These are phyloP conservation scores for Halcyon malimbica DNA, from an alignment of 2,113 vertebrate species.

Conservation along the genomic window DNA sequence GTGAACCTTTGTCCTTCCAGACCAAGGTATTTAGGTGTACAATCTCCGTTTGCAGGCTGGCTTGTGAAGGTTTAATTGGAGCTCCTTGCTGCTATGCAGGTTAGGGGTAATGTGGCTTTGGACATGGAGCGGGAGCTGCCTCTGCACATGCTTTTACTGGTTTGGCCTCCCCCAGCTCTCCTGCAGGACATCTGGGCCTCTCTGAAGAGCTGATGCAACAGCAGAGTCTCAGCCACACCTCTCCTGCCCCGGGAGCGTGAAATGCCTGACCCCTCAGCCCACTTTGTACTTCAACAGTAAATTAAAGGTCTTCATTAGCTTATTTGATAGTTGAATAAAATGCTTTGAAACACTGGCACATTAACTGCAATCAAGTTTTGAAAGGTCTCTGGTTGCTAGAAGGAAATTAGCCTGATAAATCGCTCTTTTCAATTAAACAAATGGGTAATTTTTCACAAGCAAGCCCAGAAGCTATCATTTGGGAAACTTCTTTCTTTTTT, in stretches of 20 bases:
- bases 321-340: slow-evolving; percentile 51
- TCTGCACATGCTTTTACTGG: background rate
- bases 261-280: background rate
- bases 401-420: slow-evolving; percentile 53
- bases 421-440: slow-evolving; percentile 37
- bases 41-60: background rate
- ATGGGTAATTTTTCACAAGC: slow-evolving; percentile 18
- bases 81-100: background rate
- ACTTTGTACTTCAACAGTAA: slow-evolving; percentile 30
- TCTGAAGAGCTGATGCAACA: background rate
- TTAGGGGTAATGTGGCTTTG: background rate
- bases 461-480: background rate
- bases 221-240: background rate
- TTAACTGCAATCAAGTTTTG: slow-evolving; percentile 50
- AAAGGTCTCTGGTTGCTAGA: slow-evolving; percentile 62
- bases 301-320: slow-evolving; percentile 57
- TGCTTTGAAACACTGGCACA: slow-evolving; percentile 29
- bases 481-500: background rate
- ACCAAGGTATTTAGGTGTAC: background rate
- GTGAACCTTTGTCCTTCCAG: background rate
- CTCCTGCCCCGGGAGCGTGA: background rate
- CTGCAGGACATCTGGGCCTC: background rate
- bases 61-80: background rate
- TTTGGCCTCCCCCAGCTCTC: background rate
- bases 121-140: background rate